Evolutionary conservation across 2,888 invertebrate genomes (phyloP), one percentile per base, ranked within the genome.

Genomic region (Anagyrus pseudococci): DNA sequence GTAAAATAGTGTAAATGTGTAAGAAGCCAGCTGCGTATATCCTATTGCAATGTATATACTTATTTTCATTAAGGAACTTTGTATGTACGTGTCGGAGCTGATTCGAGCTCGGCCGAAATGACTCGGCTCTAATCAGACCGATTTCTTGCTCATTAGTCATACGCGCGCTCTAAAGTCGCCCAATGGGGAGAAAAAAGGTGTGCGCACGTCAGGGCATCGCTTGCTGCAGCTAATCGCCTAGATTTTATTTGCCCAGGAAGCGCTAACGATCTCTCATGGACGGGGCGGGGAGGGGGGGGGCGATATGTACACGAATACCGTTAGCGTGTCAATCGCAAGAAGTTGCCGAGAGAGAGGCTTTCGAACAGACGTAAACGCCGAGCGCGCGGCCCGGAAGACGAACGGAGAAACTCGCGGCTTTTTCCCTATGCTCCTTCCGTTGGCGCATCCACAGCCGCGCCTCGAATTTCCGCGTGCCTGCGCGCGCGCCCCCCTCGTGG

Each of bases 401-500:
- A 47, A 10, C 6, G 23, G 22, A 47, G 22, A 15, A 2, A 46
- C 22, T 22, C 20, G n/a, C 47, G 47, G 15, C n/a, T n/a, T 37
- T 37, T 8, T 37, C 33, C 33, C 33, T 29, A 10, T 10, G 29
- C 29, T n/a, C n/a, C n/a, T n/a, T n/a, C n/a, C n/a, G n/a, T n/a
- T n/a, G n/a, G n/a, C n/a, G n/a, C n/a, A n/a, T n/a, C n/a, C n/a
- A 2, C 20, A 19, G 26, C 8, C 50, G 50, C 50, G 37, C 40
- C 17, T 40, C 43, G 53, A 19, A 43, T 41, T 29, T 54, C 44
- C 54, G 54, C 54, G 44, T 55, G 44, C 44, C 43, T 25, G 17
- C 44, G 41, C 26, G 48, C 52, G 50, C 22, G 41, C 40, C 10
- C 29, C 22, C 33, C 13, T 2, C 10, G 26, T n/a, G 17, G 23